Evolutionary conservation across 2,113 vertebrate genomes (phyloP).

Genomic region (Tyrannus savana): DNA sequence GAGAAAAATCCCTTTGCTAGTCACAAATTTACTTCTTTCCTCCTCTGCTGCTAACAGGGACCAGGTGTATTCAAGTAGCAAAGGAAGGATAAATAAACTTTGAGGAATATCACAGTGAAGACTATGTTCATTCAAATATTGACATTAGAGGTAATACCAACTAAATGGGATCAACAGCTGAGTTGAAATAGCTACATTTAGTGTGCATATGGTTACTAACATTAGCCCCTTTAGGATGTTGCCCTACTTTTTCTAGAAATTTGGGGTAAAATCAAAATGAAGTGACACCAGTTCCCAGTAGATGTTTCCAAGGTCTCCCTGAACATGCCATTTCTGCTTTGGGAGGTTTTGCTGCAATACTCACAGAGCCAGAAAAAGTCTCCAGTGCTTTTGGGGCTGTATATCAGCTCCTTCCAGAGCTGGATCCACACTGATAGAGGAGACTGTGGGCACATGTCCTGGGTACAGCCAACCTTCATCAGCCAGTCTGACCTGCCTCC

Average conservation of each 20-base stretch:
- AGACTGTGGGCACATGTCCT: fast-evolving
- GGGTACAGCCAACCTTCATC: neutral
- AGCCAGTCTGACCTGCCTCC: neutral
- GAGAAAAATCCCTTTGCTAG: neutral
- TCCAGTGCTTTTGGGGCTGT: neutral
- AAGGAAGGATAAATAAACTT: neutral
- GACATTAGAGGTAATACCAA: neutral
- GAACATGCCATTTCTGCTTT: neutral
- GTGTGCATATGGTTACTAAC: neutral
- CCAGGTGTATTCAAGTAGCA: neutral
- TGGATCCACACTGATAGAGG: neutral
- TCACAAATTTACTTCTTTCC: neutral
- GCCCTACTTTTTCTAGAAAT: neutral
- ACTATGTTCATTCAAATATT: neutral
- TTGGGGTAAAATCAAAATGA: neutral
- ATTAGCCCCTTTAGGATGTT: neutral
- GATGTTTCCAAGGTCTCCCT: neutral
- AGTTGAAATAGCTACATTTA: neutral
- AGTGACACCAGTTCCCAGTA: neutral
- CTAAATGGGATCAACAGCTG: neutral
- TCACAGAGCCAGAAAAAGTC: neutral
- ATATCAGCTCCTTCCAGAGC: neutral
- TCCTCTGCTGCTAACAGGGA: neutral
- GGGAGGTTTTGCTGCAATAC: fast-evolving
- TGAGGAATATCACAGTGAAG: neutral